These are phyloP conservation scores for Belgica antarctica DNA, from an alignment of 2,888 invertebrate species.

Conservation along the genomic window DNA sequence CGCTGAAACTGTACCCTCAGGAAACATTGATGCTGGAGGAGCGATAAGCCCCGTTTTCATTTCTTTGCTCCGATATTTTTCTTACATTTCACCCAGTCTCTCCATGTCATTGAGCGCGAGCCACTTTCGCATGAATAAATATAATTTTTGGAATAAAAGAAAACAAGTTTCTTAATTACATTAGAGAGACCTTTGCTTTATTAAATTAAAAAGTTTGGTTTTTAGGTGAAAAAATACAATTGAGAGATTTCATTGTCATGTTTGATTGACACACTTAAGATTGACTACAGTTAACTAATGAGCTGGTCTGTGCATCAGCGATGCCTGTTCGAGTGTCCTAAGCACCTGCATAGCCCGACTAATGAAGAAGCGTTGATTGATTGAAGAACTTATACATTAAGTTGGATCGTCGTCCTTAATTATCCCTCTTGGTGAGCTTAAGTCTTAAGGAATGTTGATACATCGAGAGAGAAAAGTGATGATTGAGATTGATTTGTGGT, in stretches of 20 bases:
- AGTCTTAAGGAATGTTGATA: constrained; percentile 10
- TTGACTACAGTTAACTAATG: too few species aligned
- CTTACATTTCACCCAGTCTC: background rate
- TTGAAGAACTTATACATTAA: too few species aligned
- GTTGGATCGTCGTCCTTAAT: too few species aligned
- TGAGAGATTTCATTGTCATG: background rate
- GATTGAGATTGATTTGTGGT: background rate
- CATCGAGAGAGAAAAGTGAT: background rate
- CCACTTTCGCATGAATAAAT: background rate
- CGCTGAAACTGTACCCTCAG: constrained; percentile 85
- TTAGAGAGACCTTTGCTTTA: background rate
- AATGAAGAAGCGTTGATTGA: too few species aligned
- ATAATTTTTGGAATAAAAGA: constrained; percentile 19
- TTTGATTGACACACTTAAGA: background rate
- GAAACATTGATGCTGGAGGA: constrained; percentile 94
- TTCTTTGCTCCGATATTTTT: background rate
- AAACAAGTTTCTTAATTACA: constrained; percentile 21
- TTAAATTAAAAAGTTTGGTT: background rate
- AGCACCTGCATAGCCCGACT: too few species aligned
- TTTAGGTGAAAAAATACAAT: background rate
- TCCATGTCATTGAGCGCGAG: background rate
- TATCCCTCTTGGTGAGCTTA: too few species aligned
- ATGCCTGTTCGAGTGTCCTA: too few species aligned
- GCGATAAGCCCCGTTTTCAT: constrained; percentile 63
- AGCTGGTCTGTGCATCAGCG: too few species aligned